These are phyloP conservation scores for Leucophenga montana DNA, from an alignment of 2,888 invertebrate species.

Conservation along the genomic window DNA sequence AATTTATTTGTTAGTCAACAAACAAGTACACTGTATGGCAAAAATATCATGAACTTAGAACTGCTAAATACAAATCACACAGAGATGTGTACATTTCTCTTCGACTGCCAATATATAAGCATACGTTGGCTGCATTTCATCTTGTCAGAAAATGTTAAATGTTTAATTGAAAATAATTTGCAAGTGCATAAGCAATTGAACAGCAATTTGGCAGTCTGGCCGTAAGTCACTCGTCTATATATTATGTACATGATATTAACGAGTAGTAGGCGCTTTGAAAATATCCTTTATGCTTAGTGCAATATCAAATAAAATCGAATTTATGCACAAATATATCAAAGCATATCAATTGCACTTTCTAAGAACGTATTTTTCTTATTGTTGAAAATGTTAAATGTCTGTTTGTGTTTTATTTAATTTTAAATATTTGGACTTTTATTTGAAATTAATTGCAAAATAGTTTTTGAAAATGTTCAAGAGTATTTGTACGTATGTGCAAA, in stretches of 20 bases:
- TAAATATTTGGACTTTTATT: conserved; percentile 19
- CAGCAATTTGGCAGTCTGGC: conserved; percentile 9
- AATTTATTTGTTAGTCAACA: conserved; percentile 22
- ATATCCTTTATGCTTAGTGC: background rate
- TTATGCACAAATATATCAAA: background rate
- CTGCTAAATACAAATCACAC: background rate
- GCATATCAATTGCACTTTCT: background rate
- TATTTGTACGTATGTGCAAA: too few relatives aligned
- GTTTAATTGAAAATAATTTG: conserved; percentile 25
- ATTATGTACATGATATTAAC: background rate
- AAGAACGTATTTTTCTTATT: too few relatives aligned
- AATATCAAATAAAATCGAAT: conserved; percentile 21
- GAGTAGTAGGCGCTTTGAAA: too few relatives aligned
- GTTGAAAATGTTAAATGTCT: too few relatives aligned
- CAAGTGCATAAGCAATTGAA: conserved; percentile 18
- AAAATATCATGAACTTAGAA: too few relatives aligned
- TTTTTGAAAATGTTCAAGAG: background rate
- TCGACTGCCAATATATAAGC: background rate
- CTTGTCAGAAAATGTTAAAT: conserved; percentile 16
- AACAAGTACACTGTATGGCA: background rate
- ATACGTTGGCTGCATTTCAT: background rate
- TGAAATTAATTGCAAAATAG: conserved; percentile 8
- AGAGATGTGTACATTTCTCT: too few relatives aligned
- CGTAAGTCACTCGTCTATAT: background rate
- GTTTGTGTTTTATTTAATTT: background rate